Evolutionary conservation across 2,888 invertebrate genomes (phyloP).

Genomic region (Hirtodrosophila trivittata): DNA sequence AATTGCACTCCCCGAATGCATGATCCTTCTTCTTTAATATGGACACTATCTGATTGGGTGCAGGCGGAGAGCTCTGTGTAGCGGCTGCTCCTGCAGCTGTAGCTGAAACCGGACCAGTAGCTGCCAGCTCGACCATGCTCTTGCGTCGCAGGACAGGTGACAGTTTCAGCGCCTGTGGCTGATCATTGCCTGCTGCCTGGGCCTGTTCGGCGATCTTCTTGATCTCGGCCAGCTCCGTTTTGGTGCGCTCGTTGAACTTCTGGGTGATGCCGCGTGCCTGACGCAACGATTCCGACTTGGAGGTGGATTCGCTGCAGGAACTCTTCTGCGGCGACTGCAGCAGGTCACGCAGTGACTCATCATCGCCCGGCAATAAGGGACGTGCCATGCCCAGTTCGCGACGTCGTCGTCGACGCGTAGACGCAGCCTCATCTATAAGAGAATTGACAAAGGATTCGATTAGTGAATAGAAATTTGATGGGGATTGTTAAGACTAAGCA

Average conservation of each 20-base stretch:
- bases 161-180: constrained; percentile 60
- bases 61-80: constrained; percentile 76
- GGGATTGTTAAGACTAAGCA: not conserved
- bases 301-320: constrained; percentile 55
- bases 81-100: not conserved
- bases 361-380: constrained; percentile 80
- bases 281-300: constrained; percentile 58
- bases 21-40: constrained; percentile 89
- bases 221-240: constrained; percentile 82
- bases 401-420: constrained; percentile 81
- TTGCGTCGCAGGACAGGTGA: constrained; percentile 80
- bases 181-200: constrained; percentile 38
- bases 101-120: not conserved
- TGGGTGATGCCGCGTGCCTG: constrained; percentile 75
- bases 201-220: constrained; percentile 82
- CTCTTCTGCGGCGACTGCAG: constrained; percentile 69
- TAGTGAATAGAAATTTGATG: accelerated
- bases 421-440: constrained; percentile 83
- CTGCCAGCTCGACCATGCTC: constrained; percentile 83
- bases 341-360: constrained; percentile 80
- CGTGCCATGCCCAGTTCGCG: constrained; percentile 82
- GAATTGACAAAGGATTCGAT: not conserved
- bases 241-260: constrained; percentile 82
- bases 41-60: constrained; percentile 86
- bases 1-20: constrained; percentile 82